phyloP scores from a whole-genome alignment of 2,797 vertebrate genomes.

The Gouania willdenowi region DNA sequence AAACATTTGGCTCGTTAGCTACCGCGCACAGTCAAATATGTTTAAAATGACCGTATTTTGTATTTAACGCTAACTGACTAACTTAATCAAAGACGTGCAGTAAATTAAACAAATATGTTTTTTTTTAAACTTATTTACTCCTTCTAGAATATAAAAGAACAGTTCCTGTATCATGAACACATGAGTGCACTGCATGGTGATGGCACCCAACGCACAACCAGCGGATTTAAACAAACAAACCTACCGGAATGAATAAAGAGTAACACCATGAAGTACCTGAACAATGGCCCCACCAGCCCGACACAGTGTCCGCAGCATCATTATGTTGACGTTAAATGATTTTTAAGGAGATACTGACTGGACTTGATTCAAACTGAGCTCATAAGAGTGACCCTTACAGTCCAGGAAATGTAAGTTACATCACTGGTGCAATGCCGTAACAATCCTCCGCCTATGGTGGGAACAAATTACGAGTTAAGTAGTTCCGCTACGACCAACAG shows the following conservation, averaged over 20 bases:
- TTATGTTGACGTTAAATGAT: rapidly evolving
- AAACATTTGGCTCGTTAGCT: too few relatives aligned
- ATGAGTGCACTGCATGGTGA: background rate
- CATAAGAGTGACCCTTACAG: slow-evolving; percentile 44
- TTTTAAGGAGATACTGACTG: rapidly evolving
- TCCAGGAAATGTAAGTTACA: slow-evolving; percentile 47
- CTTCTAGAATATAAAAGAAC: background rate
- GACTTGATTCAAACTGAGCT: background rate
- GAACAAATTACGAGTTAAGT: rapidly evolving
- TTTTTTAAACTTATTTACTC: too few relatives aligned
- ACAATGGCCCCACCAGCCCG: slow-evolving; percentile 61
- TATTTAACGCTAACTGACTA: too few relatives aligned
- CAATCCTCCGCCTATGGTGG: slow-evolving; percentile 1
- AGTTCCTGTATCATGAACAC: background rate
- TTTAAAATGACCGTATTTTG: too few relatives aligned
- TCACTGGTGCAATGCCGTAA: slow-evolving; percentile 29
- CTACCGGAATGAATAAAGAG: too few relatives aligned
- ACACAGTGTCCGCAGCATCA: slow-evolving; percentile 67
- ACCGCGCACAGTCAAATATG: too few relatives aligned
- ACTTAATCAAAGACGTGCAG: too few relatives aligned
- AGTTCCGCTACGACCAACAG: too few relatives aligned
- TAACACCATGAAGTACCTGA: slow-evolving; percentile 37
- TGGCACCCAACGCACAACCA: slow-evolving; percentile 2
- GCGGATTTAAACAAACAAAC: background rate
- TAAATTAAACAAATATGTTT: too few relatives aligned